Conservation (phyloP, 2,888 invertebrate genomes). For the Chirona hameri region DNA sequence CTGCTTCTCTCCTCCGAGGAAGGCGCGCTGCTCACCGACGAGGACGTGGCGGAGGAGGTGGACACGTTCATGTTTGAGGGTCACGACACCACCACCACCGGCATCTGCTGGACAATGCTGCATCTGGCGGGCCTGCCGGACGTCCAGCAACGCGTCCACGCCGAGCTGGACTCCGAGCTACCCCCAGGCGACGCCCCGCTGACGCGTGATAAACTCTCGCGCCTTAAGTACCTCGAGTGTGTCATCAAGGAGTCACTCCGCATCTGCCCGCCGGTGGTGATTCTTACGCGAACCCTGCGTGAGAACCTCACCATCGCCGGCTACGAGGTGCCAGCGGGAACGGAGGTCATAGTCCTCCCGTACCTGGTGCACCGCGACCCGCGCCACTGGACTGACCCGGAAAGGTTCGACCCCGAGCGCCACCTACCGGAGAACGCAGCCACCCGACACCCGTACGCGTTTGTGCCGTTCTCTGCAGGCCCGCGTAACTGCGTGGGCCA, state of each 20-base stretch:
- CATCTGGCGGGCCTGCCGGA: slow-evolving; percentile 75
- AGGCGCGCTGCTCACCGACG: slow-evolving; percentile 55
- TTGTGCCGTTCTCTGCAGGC: slow-evolving; percentile 42
- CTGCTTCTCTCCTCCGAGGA: slow-evolving; percentile 71
- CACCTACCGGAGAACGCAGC: slow-evolving; percentile 50
- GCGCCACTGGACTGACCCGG: slow-evolving; percentile 53
- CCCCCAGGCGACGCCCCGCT: slow-evolving; percentile 43
- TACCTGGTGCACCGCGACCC: slow-evolving; percentile 51
- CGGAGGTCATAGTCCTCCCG: slow-evolving; percentile 46
- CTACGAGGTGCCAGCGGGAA: slow-evolving; percentile 46
- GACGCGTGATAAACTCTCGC: slow-evolving; percentile 34
- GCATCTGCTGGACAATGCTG: slow-evolving; percentile 79
- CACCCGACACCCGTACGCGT: slow-evolving; percentile 45
- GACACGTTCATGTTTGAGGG: slow-evolving; percentile 64
- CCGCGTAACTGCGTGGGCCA: slow-evolving; percentile 41
- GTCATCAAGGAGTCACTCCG: slow-evolving; percentile 48
- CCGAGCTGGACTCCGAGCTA: slow-evolving; percentile 51
- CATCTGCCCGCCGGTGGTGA: slow-evolving; percentile 47
- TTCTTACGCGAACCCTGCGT: slow-evolving; percentile 44
- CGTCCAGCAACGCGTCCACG: slow-evolving; percentile 60
- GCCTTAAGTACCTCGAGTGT: slow-evolving; percentile 47
- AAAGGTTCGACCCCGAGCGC: slow-evolving; percentile 54
- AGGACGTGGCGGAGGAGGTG: slow-evolving; percentile 47
- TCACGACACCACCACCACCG: slow-evolving; percentile 79
- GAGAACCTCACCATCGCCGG: slow-evolving; percentile 43